phyloP scores from a whole-genome alignment of 2,888 invertebrate species.

The Slavum lentiscoides region DNA sequence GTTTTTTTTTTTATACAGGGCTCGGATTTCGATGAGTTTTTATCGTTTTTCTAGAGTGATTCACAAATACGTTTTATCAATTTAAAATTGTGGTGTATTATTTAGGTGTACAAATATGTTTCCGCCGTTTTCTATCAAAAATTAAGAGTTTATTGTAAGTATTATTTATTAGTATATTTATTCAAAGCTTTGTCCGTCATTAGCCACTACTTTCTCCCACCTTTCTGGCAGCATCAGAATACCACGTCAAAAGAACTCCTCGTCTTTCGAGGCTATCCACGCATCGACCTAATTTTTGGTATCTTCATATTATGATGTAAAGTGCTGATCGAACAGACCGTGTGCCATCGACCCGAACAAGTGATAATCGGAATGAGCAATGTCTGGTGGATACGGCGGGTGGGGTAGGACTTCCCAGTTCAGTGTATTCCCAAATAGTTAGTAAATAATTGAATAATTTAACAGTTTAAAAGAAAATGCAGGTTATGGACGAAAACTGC shows the following conservation, averaged over 20 bases:
- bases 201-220: slow-evolving; percentile 24
- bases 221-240: slow-evolving; percentile 48
- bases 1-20: too few species aligned
- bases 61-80: too few species aligned
- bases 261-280: slow-evolving; percentile 55
- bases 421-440: slow-evolving; percentile 51
- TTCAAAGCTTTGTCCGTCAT: slow-evolving; percentile 9
- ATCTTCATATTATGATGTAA: slow-evolving; percentile 55
- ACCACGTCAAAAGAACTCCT: slow-evolving; percentile 53
- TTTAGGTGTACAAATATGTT: too few species aligned
- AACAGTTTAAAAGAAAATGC: too few species aligned
- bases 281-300: slow-evolving; percentile 55
- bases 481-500: too few species aligned
- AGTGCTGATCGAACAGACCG: slow-evolving; percentile 54
- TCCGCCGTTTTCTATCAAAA: not conserved
- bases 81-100: too few species aligned
- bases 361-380: slow-evolving; percentile 56
- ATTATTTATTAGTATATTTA: not conserved
- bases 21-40: too few species aligned
- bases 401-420: slow-evolving; percentile 56
- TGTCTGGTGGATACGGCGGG: slow-evolving; percentile 55
- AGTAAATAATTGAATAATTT: too few species aligned
- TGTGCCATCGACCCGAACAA: slow-evolving; percentile 56
- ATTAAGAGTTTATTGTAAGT: not conserved
- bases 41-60: too few species aligned